A percentile compares a stretch with the other conserved stretches of the same genome.
These are phyloP conservation scores for Orthosia incerta DNA, from an alignment of 2,888 invertebrate genomes.

Conservation along the genomic window DNA sequence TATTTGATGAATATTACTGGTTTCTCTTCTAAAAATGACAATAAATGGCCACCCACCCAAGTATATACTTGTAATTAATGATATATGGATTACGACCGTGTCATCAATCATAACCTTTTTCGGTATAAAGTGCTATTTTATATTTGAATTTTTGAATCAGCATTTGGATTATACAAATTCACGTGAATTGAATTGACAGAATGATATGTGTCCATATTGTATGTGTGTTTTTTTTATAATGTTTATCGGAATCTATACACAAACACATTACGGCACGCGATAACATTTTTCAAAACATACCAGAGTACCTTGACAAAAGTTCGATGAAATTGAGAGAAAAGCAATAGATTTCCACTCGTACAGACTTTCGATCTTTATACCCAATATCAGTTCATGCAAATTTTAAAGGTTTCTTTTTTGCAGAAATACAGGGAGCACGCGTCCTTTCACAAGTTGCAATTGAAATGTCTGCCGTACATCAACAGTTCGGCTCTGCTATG, in stretches of 20 bases:
- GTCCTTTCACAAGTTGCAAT: conserved; percentile 8
- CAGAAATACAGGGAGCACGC: not conserved
- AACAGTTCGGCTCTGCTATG: not conserved
- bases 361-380: conserved; percentile 1
- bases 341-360: not conserved
- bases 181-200: no score
- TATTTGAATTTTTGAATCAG: no score
- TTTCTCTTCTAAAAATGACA: conserved; percentile 50
- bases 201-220: no score
- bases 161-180: no score
- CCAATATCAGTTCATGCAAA: conserved; percentile 27
- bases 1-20: conserved; percentile 60
- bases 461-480: conserved; percentile 20
- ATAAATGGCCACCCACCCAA: conserved; percentile 41
- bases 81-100: not conserved
- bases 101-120: not conserved
- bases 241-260: not conserved
- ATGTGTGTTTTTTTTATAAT: no score
- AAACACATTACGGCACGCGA: not conserved
- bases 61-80: not conserved
- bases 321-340: not conserved
- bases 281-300: no score
- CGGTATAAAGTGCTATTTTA: not conserved
- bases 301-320: not conserved
- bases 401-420: conserved; percentile 7